Base-by-base conservation (phyloP, 2,113 vertebrate species). In the Silurus glanis region DNA sequence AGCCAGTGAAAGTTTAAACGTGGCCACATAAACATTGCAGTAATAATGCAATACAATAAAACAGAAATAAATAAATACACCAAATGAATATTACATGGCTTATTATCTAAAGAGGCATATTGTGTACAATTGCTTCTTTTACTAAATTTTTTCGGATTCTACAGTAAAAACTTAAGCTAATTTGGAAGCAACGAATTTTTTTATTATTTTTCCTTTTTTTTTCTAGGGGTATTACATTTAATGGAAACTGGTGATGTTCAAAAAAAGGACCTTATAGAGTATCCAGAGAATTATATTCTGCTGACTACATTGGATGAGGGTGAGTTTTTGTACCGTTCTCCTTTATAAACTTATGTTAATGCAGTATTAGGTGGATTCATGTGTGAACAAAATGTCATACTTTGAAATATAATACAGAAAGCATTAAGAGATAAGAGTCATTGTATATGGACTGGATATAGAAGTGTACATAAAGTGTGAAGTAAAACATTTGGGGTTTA, bases 271-370 rank as follows among this genome's bases (percentile, higher is more conserved):
- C 92, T 95, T 10, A 76, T 89, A 72, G 94, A 95, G 84, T 92
- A 94, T 89, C 95, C 95, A 14, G 94, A 94, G 90, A 94, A 95
- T 86, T 95, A 94, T 88, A 91, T 93, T 1, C 90, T 95, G 76
- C 91, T 95, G 0, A 93, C 95, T 23, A 94, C 92, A 47, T 89
- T 95, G 0, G 89, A 93, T 87, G 94, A 95, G 92, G 94, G 95
- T 95, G 78, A 69, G 90, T 85, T 87, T 37, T 49, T 28, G 10
- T 23, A 9, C 51, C 0, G 13, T 23, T 55, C n/a, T 85, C 23
- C 12, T 85, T 71, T 62, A 49, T 25, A 2, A 51, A 55, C 61
- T 37, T 58, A 45, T 45, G n/a, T 62, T 6, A 53, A 37, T 56
- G 62, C 61, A 8, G 28, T 83, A 49, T 83, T 83, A 49, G 9